Evolutionary conservation across 2,797 vertebrate genomes (phyloP).

Genomic region (Carduelis carduelis): DNA sequence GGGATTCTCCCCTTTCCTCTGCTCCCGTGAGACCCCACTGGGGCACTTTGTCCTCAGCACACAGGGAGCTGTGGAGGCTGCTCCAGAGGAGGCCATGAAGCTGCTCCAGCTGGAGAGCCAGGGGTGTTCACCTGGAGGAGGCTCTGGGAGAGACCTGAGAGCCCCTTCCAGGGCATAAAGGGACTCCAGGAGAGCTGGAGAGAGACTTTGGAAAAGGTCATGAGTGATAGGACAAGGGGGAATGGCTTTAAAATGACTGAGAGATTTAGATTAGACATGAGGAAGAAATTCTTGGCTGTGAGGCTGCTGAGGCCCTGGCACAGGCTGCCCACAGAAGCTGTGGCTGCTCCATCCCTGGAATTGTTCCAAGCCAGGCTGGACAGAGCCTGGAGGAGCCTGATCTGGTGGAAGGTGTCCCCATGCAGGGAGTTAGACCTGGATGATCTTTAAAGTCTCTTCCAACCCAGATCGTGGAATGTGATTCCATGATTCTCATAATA

Average conservation of each 20-base stretch:
- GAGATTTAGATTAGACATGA: not conserved
- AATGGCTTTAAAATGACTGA: not conserved
- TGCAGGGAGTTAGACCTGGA: not conserved
- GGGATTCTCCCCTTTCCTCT: not conserved
- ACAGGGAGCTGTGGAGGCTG: too few species aligned
- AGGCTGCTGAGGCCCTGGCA: not conserved
- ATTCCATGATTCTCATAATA: not conserved
- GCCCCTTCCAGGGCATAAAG: not conserved
- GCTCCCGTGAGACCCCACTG: not conserved
- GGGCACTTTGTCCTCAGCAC: not conserved
- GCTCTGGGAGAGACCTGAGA: not conserved
- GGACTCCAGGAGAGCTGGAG: not conserved
- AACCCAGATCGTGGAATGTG: not conserved
- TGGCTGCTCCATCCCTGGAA: not conserved
- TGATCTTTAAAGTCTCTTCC: not conserved
- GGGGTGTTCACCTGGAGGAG: not conserved
- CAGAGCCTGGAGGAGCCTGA: rapidly evolving
- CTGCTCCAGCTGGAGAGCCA: not conserved
- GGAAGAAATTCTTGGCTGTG: not conserved
- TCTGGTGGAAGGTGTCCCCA: not conserved
- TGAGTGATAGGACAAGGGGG: rapidly evolving
- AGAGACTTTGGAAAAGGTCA: not conserved
- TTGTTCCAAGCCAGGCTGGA: not conserved
- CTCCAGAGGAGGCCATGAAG: rapidly evolving
- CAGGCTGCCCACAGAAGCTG: not conserved